Percentiles rank a stretch among this genome's conserved stretches.
Evolutionary conservation across 2,113 vertebrate species (phyloP).

Genomic region (Charina bottae): DNA sequence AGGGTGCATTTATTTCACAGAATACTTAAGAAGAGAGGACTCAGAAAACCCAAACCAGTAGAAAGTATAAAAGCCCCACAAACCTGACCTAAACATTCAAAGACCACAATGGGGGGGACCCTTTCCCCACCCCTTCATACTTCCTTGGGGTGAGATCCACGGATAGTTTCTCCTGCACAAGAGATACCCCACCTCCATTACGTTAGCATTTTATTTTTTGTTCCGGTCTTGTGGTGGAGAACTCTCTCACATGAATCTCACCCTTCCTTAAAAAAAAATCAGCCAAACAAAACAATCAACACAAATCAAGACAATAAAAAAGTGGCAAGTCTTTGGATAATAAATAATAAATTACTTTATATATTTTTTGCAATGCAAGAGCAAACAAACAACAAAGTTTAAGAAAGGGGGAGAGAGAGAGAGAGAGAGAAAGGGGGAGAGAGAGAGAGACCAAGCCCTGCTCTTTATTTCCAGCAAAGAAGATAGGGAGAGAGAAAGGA

Average conservation of each 20-base stretch:
- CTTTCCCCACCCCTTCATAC: conserved; percentile 64
- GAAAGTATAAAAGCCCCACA: conserved; percentile 61
- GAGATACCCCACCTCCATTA: background rate
- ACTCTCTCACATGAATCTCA: background rate
- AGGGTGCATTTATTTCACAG: conserved; percentile 85
- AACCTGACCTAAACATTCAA: conserved; percentile 83
- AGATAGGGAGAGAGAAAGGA: conserved; percentile 32
- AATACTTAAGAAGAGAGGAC: conserved; percentile 75
- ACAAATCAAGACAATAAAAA: conserved; percentile 64
- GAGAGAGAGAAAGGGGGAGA: background rate
- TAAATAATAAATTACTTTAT: conserved; percentile 99
- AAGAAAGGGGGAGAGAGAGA: background rate
- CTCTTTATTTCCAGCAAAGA: conserved; percentile 68
- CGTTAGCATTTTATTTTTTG: background rate
- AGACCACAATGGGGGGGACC: conserved; percentile 73
- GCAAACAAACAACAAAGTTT: conserved; percentile 81
- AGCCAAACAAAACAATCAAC: conserved; percentile 64
- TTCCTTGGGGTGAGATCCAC: conserved; percentile 52
- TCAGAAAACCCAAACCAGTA: conserved; percentile 53
- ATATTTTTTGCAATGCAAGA: conserved; percentile 90
- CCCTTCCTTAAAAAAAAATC: conserved; percentile 78
- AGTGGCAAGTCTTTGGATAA: conserved; percentile 96
- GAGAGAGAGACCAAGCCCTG: conserved; percentile 26
- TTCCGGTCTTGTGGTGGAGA: background rate
- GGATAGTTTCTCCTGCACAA: background rate